Evolutionary conservation across 2,888 invertebrate genomes (phyloP).

Genomic region (Caenorhabditis panamensis): DNA sequence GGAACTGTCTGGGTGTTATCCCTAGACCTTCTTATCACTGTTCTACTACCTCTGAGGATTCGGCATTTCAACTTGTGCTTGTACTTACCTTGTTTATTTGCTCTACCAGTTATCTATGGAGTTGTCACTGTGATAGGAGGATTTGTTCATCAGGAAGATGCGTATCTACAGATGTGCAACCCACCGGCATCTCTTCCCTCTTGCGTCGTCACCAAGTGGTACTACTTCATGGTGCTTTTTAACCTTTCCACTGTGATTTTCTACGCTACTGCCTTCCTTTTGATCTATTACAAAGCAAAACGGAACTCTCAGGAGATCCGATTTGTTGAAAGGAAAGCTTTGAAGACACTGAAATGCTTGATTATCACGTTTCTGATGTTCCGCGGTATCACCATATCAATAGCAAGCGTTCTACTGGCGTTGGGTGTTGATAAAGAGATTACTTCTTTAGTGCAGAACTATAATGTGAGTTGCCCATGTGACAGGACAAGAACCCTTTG

Average conservation of each 20-base stretch:
- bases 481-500: not conserved
- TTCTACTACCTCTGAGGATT: constrained; percentile 15
- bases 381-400: constrained; percentile 23
- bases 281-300: constrained; percentile 34
- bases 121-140: not conserved
- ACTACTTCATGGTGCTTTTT: constrained; percentile 39
- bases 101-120: constrained; percentile 20
- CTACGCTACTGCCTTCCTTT: constrained; percentile 14
- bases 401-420: constrained; percentile 9
- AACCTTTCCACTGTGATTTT: constrained; percentile 29
- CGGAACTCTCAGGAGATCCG: constrained; percentile 13
- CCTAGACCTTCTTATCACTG: constrained; percentile 37
- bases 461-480: constrained; percentile 48
- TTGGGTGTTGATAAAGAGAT: constrained; percentile 29
- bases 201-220: constrained; percentile 21
- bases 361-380: constrained; percentile 30
- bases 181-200: constrained; percentile 24
- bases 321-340: constrained; percentile 31
- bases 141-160: constrained; percentile 15
- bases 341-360: constrained; percentile 40
- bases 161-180: constrained; percentile 34
- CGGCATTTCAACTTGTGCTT: constrained; percentile 15
- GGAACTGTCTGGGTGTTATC: constrained; percentile 44
- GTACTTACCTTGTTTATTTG: constrained; percentile 24
- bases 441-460: constrained; percentile 27